These are phyloP conservation scores for Andricus quercusramuli DNA, from an alignment of 2,888 invertebrate genomes.

Conservation along the genomic window DNA sequence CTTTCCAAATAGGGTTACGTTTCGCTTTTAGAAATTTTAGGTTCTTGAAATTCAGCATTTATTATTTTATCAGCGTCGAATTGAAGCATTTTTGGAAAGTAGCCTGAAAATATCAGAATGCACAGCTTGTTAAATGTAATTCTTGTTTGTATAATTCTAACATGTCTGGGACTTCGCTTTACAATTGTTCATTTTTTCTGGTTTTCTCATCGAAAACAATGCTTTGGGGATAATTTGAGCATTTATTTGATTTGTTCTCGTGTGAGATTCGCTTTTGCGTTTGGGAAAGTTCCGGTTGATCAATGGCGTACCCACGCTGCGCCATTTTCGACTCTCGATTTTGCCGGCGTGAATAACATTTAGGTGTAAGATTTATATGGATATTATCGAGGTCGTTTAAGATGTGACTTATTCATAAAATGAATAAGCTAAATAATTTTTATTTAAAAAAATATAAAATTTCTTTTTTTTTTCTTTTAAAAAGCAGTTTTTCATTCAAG, in stretches of 20 bases:
- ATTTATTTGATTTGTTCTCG: neutral
- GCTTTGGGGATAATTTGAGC: neutral
- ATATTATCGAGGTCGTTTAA: neutral
- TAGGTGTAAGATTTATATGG: neutral
- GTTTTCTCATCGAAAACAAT: neutral
- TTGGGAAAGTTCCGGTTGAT: neutral
- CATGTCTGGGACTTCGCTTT: neutral
- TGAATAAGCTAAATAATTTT: neutral
- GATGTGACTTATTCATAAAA: neutral
- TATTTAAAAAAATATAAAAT: neutral
- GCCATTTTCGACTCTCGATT: constrained; percentile 56
- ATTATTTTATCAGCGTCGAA: neutral
- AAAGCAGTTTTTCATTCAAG: too few species aligned
- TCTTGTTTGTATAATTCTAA: neutral
- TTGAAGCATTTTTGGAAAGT: neutral
- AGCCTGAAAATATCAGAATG: neutral
- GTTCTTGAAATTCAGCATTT: neutral
- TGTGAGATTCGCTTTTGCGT: neutral
- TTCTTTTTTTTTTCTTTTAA: too few species aligned
- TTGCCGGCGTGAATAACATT: neutral
- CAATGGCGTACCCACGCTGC: constrained; percentile 62
- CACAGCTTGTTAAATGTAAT: neutral
- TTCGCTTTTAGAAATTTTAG: neutral
- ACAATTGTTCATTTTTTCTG: neutral
- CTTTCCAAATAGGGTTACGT: neutral